These are phyloP conservation scores for Momotus momota DNA, from an alignment of 2,797 vertebrate genomes.

Conservation along the genomic window DNA sequence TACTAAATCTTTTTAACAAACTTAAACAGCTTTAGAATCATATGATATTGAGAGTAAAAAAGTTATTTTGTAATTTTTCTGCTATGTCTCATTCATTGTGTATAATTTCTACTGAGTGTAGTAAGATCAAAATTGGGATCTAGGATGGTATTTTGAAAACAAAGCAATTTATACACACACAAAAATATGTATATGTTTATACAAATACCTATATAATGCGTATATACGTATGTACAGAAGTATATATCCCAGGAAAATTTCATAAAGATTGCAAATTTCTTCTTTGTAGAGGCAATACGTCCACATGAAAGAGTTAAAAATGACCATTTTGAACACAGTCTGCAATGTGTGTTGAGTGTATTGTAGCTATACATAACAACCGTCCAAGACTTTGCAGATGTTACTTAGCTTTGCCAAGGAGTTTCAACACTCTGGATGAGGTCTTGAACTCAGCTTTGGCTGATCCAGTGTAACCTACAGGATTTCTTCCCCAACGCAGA, in stretches of 20 bases:
- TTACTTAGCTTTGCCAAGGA: constrained; percentile 51
- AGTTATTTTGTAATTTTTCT: neutral
- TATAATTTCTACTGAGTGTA: neutral
- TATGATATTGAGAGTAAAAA: neutral
- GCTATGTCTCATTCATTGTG: neutral
- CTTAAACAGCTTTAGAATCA: neutral
- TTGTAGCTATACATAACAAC: constrained; percentile 18
- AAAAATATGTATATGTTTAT: neutral
- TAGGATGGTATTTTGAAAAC: neutral
- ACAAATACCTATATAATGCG: neutral
- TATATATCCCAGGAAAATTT: neutral
- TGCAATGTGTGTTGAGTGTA: neutral
- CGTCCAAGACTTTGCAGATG: constrained; percentile 41
- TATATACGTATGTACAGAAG: neutral
- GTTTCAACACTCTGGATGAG: constrained; percentile 37
- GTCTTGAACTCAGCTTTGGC: constrained; percentile 56
- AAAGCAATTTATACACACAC: neutral
- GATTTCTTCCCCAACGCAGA: neutral
- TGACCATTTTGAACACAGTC: neutral
- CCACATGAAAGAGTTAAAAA: neutral
- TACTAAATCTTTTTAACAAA: neutral
- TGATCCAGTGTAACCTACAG: neutral
- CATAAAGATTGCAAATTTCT: neutral
- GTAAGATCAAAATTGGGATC: neutral
- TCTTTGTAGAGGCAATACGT: neutral